Base-by-base conservation (phyloP, 1,140 invertebrate species). In the Drosophila persimilis region DNA sequence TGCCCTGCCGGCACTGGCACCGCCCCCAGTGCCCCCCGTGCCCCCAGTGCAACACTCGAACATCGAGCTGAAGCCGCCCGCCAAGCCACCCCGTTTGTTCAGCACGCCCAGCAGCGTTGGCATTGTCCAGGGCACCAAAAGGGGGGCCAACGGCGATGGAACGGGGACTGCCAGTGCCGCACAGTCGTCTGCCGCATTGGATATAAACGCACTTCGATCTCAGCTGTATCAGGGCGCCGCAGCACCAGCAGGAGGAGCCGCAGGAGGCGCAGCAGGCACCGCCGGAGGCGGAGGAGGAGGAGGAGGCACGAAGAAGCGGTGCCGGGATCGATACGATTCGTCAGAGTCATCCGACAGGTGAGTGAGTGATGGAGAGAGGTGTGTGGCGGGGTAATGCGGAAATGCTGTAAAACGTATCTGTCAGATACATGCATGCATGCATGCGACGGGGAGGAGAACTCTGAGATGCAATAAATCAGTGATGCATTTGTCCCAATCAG, bases 301-400 rank as follows among this genome's bases (percentile, higher is more conserved):
- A 22, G 47, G 46, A 20, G 50, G 94, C 90, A 94, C 95, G 91
- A 96, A 96, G 93, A 96, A 96, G 92, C 93, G 96, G 92, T 96
- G 96, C 92, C 93, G 95, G 86, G 96, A 97, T 94, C 94, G 96
- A 93, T 96, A 96, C 93, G 96, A 97, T 93, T 96, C 96, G 92
- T 96, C 96, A 80, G 96, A 97, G 92, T 96, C 96, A 91, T 96
- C 96, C 92, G 96, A 97, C 95, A 97, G 96, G 96, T 97, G 92
- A 93, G 93, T 77, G 46, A 54, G 26, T 67, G 35, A 13, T 39
- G 35, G 35, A 13, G 35, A 3, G 24, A 5, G 35, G 35, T 39
- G 35, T 26, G 22, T 53, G 11, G 4, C 11, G 4, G 35, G 8
- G 29, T n/a, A 43, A 17, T 24, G 35, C 31, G 31, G 24, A 67